Conservation (phyloP, 2,888 invertebrate genomes). For the Synanthedon andrenaeformis region DNA sequence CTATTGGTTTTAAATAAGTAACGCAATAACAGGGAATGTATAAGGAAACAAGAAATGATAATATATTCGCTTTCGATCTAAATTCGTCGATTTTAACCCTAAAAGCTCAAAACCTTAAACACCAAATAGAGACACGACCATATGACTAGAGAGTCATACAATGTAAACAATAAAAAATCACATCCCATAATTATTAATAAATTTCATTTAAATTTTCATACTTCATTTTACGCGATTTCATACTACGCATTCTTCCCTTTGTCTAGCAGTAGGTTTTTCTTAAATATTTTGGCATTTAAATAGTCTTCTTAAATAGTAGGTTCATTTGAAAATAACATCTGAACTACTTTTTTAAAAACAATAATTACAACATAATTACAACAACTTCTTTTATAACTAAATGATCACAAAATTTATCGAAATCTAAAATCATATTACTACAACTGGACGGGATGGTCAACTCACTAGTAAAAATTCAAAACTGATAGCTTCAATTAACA, state of each 20-base stretch:
- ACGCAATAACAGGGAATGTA: not conserved
- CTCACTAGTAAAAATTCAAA: constrained; percentile 43
- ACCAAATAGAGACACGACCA: constrained; percentile 23
- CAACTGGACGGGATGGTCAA: constrained; percentile 60
- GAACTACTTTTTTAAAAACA: constrained; percentile 44
- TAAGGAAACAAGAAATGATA: not conserved
- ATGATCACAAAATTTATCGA: constrained; percentile 16
- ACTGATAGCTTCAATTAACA: constrained; percentile 19
- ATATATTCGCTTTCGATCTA: constrained; percentile 10
- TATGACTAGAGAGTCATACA: constrained; percentile 25
- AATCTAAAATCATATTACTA: constrained; percentile 39
- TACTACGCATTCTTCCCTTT: constrained; percentile 9
- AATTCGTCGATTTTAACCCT: constrained; percentile 49
- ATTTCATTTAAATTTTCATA: too few species aligned
- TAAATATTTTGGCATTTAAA: constrained; percentile 24
- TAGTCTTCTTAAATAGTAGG: constrained; percentile 17
- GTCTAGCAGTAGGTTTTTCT: constrained; percentile 22
- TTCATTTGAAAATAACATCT: constrained; percentile 10
- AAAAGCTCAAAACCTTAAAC: constrained; percentile 57
- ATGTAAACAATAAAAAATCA: constrained; percentile 6
- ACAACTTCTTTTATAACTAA: constrained; percentile 12
- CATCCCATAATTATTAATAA: not conserved
- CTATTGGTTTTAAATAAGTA: not conserved
- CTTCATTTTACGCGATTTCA: constrained; percentile 3
- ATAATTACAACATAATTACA: constrained; percentile 19